Percentiles rank a stretch among this genome's conserved stretches.
These are phyloP conservation scores for Cecropterus lyciades DNA, from an alignment of 1,140 invertebrate species.

Conservation along the genomic window DNA sequence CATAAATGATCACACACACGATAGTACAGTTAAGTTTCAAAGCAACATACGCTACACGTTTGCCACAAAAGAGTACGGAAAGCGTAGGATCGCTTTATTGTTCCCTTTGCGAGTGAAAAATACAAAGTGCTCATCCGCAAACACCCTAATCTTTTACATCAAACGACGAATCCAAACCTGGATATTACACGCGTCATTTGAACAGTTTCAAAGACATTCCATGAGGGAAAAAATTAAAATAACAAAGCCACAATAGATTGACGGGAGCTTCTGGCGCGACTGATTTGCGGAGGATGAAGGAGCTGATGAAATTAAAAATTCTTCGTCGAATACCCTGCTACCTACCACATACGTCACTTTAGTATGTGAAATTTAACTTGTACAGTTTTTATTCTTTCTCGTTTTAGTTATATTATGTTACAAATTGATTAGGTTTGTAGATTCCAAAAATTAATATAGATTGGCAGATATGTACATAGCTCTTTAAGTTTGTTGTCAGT, in stretches of 20 bases:
- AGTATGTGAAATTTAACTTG: slow-evolving; percentile 3
- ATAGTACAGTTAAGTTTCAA: slow-evolving; percentile 38
- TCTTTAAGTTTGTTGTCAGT: too few relatives aligned
- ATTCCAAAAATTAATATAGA: too few relatives aligned
- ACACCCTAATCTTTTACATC: slow-evolving; percentile 79
- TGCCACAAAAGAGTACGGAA: slow-evolving; percentile 62
- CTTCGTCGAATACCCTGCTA: slow-evolving; percentile 43
- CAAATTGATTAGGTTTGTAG: too few relatives aligned
- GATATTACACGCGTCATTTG: slow-evolving; percentile 83
- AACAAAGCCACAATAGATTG: slow-evolving; percentile 68
- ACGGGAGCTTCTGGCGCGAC: slow-evolving; percentile 32
- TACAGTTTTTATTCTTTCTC: neutral
- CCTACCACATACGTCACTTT: slow-evolving; percentile 20
- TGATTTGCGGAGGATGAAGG: slow-evolving; percentile 48
- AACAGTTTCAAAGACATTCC: slow-evolving; percentile 81
- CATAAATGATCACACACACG: slow-evolving; percentile 9
- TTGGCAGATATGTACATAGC: too few relatives aligned
- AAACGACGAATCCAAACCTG: slow-evolving; percentile 73
- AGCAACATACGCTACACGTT: slow-evolving; percentile 36
- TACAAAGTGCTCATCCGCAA: slow-evolving; percentile 68
- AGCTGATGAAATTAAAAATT: slow-evolving; percentile 70
- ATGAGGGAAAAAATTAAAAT: slow-evolving; percentile 80
- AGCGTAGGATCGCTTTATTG: slow-evolving; percentile 60
- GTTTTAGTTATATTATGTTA: too few relatives aligned
- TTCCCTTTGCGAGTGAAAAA: slow-evolving; percentile 70